Conservation (phyloP, 2,797 vertebrate species). For the Coracias cyanogaster region DNA sequence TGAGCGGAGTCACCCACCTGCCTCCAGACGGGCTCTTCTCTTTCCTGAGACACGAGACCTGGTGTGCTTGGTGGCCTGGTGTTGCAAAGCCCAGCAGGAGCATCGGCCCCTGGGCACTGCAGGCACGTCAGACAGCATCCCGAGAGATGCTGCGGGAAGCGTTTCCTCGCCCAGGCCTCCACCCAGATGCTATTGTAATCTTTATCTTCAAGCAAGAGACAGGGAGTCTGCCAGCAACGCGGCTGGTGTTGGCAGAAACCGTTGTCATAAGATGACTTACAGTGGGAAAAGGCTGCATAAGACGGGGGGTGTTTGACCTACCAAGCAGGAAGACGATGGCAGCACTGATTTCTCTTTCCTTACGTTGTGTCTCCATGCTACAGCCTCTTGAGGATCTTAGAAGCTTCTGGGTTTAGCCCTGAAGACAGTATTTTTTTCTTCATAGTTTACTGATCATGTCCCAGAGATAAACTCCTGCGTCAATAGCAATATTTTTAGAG, state of each 20-base stretch:
- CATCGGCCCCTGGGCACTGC: rapidly evolving
- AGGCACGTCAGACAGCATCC: not conserved
- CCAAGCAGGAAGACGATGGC: not conserved
- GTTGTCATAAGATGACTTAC: conserved; percentile 23
- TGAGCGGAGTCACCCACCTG: not conserved
- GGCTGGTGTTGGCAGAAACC: conserved; percentile 40
- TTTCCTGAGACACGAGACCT: not conserved
- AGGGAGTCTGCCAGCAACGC: conserved; percentile 3
- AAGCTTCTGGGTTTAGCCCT: not conserved
- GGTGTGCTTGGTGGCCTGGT: rapidly evolving
- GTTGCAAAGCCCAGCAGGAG: not conserved
- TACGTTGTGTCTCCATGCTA: not conserved
- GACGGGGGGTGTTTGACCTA: not conserved
- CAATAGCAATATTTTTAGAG: not conserved
- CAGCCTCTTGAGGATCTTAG: not conserved
- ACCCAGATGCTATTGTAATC: conserved; percentile 48
- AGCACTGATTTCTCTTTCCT: not conserved
- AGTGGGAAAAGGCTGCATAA: not conserved
- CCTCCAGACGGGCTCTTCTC: rapidly evolving
- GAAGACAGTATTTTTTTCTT: not conserved
- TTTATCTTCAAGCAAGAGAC: conserved; percentile 53
- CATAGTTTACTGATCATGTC: not conserved
- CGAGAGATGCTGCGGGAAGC: not conserved
- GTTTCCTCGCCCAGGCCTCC: conserved; percentile 5
- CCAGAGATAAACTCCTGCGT: not conserved